Conservation (phyloP, 2,113 vertebrate genomes). For the Amphilophus citrinellus region DNA sequence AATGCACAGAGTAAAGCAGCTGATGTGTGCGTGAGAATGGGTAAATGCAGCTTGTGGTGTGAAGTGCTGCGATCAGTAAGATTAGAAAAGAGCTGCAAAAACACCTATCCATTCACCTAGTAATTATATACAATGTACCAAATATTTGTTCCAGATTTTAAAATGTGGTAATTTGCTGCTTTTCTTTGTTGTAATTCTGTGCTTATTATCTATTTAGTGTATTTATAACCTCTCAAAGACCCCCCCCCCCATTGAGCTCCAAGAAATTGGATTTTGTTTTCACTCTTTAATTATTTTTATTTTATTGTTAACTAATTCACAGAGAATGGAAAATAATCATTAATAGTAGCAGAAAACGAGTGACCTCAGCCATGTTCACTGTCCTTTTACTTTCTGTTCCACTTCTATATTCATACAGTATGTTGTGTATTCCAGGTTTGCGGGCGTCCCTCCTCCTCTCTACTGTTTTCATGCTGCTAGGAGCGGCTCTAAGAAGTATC, state of each 20-base stretch:
- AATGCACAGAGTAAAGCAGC: too few species aligned
- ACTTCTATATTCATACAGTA: not conserved
- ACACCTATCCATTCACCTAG: too few species aligned
- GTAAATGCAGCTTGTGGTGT: too few species aligned
- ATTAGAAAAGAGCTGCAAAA: too few species aligned
- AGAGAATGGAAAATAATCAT: not conserved
- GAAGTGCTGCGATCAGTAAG: too few species aligned
- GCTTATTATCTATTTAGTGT: not conserved
- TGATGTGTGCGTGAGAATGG: too few species aligned
- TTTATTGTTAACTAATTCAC: not conserved
- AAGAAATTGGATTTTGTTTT: not conserved
- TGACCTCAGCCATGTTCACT: not conserved
- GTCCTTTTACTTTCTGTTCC: not conserved
- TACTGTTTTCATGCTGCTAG: slow-evolving; percentile 91
- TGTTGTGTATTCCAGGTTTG: slow-evolving; percentile 84
- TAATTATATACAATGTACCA: not conserved
- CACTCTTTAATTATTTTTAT: not conserved
- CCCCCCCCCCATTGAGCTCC: not conserved
- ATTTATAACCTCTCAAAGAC: not conserved
- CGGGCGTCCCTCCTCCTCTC: slow-evolving; percentile 91
- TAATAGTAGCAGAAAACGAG: not conserved
- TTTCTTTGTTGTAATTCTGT: not conserved
- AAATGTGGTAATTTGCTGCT: not conserved
- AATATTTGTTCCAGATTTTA: not conserved
- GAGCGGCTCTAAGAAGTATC: slow-evolving; percentile 87